These are phyloP conservation scores for Paracanthobrama guichenoti DNA, from an alignment of 2,113 vertebrate genomes.

Conservation along the genomic window DNA sequence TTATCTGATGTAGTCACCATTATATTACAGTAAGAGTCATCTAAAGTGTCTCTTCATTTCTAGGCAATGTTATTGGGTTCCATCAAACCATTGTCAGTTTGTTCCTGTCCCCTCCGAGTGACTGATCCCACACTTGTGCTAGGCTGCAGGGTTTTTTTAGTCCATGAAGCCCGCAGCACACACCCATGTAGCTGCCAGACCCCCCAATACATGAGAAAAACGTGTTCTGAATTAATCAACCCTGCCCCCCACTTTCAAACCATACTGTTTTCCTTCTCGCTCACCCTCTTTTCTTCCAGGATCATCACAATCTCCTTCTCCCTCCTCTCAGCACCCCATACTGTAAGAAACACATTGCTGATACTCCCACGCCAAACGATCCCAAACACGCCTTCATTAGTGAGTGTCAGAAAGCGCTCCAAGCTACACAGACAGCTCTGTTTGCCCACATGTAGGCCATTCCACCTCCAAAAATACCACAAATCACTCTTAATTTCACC, in stretches of 20 bases:
- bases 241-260: conserved; percentile 45
- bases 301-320: conserved; percentile 44
- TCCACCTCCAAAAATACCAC: not conserved
- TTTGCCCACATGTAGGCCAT: conserved; percentile 14
- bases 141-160: conserved; percentile 37
- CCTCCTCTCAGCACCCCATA: conserved; percentile 29
- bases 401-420: conserved; percentile 40
- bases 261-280: conserved; percentile 27
- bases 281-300: conserved; percentile 9
- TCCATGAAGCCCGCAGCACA: conserved; percentile 32
- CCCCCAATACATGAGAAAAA: conserved; percentile 50
- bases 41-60: not conserved
- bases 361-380: conserved; percentile 31
- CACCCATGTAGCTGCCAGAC: conserved; percentile 41
- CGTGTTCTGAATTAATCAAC: conserved; percentile 59
- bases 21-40: not conserved
- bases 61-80: not conserved
- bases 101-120: conserved; percentile 2
- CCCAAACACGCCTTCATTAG: conserved; percentile 31
- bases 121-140: conserved; percentile 23
- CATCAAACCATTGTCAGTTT: not conserved
- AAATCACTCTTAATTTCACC: conserved; percentile 1
- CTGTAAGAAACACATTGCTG: conserved; percentile 20
- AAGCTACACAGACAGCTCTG: conserved; percentile 22
- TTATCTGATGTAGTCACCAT: not conserved